phyloP scores from a whole-genome alignment of 2,113 vertebrate genomes.

The Nycticryphes semicollaris region DNA sequence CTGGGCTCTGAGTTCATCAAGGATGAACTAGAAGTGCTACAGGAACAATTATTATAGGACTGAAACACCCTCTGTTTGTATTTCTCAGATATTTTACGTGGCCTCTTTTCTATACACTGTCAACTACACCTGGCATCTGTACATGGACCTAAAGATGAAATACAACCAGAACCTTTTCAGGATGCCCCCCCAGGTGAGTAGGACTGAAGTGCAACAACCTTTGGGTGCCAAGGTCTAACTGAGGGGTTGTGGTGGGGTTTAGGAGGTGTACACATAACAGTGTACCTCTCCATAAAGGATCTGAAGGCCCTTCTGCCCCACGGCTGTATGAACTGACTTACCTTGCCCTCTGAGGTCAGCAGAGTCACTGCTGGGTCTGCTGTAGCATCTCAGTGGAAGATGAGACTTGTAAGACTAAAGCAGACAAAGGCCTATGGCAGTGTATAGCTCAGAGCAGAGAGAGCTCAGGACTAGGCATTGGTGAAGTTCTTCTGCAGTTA shows the following conservation, averaged over 20 bases:
- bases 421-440: not conserved
- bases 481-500: not conserved
- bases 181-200: constrained; percentile 72
- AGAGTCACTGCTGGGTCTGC: not conserved
- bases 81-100: constrained; percentile 84
- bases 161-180: constrained; percentile 69
- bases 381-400: not conserved
- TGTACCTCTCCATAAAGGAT: not conserved
- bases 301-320: not conserved
- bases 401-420: not conserved
- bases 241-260: not conserved
- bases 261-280: not conserved
- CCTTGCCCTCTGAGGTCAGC: not conserved
- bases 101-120: constrained; percentile 87
- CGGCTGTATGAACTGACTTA: fast-evolving
- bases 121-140: constrained; percentile 87
- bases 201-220: not conserved
- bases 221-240: not conserved
- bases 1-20: not conserved
- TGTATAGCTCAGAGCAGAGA: not conserved
- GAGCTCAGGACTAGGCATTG: not conserved
- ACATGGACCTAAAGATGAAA: constrained; percentile 77
- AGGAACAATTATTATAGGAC: not conserved
- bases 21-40: not conserved
- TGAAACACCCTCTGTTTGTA: not conserved